Evolutionary conservation across 2,113 vertebrate species (phyloP).

Genomic region (Notothenia coriiceps): DNA sequence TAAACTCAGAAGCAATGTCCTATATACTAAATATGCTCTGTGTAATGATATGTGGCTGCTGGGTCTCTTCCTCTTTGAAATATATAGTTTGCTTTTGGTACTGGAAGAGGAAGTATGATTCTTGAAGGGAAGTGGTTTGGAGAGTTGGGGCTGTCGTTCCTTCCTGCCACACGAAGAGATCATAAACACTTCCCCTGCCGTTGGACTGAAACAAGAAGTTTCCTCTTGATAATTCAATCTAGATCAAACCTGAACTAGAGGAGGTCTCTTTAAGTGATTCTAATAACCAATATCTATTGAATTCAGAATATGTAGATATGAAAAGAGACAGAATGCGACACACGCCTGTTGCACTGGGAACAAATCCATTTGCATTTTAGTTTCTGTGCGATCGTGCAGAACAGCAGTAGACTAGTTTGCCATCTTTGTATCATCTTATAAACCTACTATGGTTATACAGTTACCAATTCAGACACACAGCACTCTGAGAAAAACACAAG

Average conservation of each 20-base stretch:
- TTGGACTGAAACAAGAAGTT: constrained; percentile 26
- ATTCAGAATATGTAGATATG: too few species aligned
- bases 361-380: background rate
- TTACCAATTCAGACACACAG: too few species aligned
- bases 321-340: too few species aligned
- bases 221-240: background rate
- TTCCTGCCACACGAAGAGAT: constrained; percentile 12
- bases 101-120: constrained; percentile 46
- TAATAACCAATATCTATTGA: background rate
- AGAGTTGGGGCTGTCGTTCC: background rate
- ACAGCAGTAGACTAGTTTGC: too few species aligned
- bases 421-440: background rate
- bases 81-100: background rate
- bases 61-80: background rate
- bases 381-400: background rate
- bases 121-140: constrained; percentile 52
- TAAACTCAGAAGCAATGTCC: background rate
- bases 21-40: background rate
- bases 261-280: background rate
- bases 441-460: too few species aligned
- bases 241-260: background rate
- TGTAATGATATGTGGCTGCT: background rate
- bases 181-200: background rate
- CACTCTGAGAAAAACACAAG: too few species aligned
- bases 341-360: background rate